Evolutionary conservation across 2,888 invertebrate species (phyloP).

Genomic region (Oligia strigilis): DNA sequence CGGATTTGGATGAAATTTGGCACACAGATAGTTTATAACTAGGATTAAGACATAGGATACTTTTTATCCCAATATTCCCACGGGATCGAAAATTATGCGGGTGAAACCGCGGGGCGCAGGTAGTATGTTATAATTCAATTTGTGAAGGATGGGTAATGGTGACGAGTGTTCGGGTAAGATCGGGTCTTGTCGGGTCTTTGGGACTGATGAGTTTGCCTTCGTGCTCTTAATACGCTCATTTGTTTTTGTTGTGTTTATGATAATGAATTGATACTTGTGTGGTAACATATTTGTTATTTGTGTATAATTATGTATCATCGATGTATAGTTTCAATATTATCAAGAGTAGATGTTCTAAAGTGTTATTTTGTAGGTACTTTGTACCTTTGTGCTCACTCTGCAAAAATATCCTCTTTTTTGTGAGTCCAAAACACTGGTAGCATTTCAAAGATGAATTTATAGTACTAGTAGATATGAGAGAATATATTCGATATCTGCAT

Average conservation of each 20-base stretch:
- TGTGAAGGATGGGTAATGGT: constrained; percentile 51
- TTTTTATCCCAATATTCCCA: no score
- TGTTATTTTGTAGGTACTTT: no score
- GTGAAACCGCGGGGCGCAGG: no score
- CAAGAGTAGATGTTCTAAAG: background rate
- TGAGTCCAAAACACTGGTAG: background rate
- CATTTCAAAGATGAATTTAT: background rate
- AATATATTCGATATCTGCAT: background rate
- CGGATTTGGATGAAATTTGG: no score
- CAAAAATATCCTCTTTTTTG: no score
- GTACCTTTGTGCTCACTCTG: no score
- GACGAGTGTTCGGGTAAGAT: constrained; percentile 24
- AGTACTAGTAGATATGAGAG: no score
- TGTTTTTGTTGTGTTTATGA: background rate
- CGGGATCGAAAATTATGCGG: no score
- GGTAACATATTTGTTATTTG: background rate
- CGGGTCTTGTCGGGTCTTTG: constrained; percentile 6
- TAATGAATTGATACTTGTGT: background rate
- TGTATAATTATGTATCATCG: background rate
- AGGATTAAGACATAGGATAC: no score
- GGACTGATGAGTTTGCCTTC: constrained; percentile 7
- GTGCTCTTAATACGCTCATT: background rate
- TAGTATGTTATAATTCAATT: constrained; percentile 58
- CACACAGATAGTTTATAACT: no score
- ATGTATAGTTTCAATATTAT: background rate